phyloP scores from a whole-genome alignment of 1,140 invertebrate species.

The Octopus sinensis region DNA sequence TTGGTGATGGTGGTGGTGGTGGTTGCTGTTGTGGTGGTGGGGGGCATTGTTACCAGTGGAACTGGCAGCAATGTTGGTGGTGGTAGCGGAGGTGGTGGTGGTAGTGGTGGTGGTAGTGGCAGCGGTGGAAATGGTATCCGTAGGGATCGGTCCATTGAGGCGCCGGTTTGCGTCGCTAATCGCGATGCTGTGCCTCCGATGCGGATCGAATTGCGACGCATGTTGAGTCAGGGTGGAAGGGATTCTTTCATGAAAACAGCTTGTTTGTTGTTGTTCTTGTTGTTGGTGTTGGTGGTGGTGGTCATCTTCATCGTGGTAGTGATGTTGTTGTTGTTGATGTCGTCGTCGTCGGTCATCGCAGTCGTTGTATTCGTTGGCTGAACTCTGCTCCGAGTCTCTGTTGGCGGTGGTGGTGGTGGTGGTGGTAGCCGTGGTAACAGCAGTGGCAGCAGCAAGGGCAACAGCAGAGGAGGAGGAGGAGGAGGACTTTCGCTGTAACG shows the following conservation, averaged over 20 bases:
- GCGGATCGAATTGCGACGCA: constrained; percentile 6
- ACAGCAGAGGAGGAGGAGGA: no score
- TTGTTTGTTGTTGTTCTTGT: constrained; percentile 19
- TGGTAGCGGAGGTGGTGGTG: no score
- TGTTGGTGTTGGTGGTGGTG: no score
- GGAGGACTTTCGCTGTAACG: constrained; percentile 33
- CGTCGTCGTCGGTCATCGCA: constrained; percentile 17
- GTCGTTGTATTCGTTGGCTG: constrained; percentile 38
- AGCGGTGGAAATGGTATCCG: constrained; percentile 7
- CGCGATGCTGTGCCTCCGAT: constrained; percentile 37
- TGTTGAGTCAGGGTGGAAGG: constrained; percentile 15
- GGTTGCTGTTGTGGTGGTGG: no score
- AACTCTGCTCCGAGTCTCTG: constrained; percentile 46
- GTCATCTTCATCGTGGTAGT: constrained; percentile 18
- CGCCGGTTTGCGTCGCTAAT: constrained; percentile 43
- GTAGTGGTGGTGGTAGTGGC: no score
- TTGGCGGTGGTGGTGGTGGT: constrained; percentile 41
- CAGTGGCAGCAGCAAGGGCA: no score
- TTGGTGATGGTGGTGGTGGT: no score
- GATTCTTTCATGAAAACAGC: not conserved
- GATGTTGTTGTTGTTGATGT: constrained; percentile 15
- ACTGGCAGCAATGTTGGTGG: no score
- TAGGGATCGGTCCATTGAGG: constrained; percentile 39
- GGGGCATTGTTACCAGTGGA: not conserved
- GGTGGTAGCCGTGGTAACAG: no score